phyloP scores from a whole-genome alignment of 2,888 invertebrate species.

The Oxycera nigricornis region DNA sequence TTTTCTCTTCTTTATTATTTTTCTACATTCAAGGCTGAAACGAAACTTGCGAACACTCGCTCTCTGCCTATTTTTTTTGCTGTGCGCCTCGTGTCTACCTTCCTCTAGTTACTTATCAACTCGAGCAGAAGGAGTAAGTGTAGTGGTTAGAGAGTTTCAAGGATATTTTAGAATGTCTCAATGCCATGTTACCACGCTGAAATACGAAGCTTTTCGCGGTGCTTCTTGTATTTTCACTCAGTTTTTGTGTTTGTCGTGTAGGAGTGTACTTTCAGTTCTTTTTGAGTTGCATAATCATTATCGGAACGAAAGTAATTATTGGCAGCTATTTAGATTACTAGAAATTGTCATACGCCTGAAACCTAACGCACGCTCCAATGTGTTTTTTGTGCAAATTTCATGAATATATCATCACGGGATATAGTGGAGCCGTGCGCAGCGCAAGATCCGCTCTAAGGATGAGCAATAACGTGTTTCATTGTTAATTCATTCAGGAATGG shows the following conservation, averaged over 20 bases:
- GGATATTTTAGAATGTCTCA: slow-evolving; percentile 35
- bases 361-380: not conserved
- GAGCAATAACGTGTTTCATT: not conserved
- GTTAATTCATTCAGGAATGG: not conserved
- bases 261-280: slow-evolving; percentile 6
- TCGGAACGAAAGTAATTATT: slow-evolving; percentile 30
- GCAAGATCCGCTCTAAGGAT: not conserved
- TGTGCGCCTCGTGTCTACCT: slow-evolving; percentile 32
- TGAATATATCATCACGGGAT: not conserved
- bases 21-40: slow-evolving; percentile 17
- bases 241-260: not conserved
- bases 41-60: slow-evolving; percentile 23
- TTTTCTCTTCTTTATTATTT: slow-evolving; percentile 17
- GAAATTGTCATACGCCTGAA: not conserved
- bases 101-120: slow-evolving; percentile 16
- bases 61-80: not conserved
- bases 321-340: slow-evolving; percentile 19
- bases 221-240: not conserved
- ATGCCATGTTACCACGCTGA: slow-evolving; percentile 27
- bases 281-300: slow-evolving; percentile 21
- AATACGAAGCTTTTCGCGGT: not conserved
- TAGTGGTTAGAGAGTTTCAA: slow-evolving; percentile 19
- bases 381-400: slow-evolving; percentile 17
- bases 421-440: not conserved
- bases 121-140: slow-evolving; percentile 12